Evolutionary conservation across 2,113 vertebrate genomes (phyloP), one percentile per base, ranked within the genome.

Genomic region (Acrocephalus kingi): DNA sequence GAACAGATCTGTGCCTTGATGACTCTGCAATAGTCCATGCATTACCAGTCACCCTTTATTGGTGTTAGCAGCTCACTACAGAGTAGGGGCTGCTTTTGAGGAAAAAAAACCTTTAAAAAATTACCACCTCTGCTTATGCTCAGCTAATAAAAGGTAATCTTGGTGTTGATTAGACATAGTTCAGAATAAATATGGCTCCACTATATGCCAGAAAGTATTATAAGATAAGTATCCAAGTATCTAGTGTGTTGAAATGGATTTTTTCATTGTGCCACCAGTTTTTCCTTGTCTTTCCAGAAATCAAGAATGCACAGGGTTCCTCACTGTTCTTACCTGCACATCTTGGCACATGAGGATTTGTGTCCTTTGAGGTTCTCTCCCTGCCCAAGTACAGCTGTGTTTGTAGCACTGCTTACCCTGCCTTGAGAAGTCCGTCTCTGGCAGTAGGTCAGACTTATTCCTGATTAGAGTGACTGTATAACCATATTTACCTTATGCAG

Each of bases 331-430:
- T 49, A 35, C 33, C 18, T 66, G 51, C 27, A 20, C 28, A 20
- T 46, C 15, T 15, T 28, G 41, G 30, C 35, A 20, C 0, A 0
- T 1, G 2, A 21, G 20, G 15, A 24, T 77, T 63, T 37, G 61
- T 67, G 45, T 52, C 45, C 46, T 71, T 23, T 23, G 24, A 77
- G 46, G 22, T 52, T 52, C 54, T n/a, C 18, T 85, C 6, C 11
- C 14, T 33, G 19, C 25, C 59, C 4, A 6, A 52, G 31, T 61
- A 25, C 31, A 45, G 37, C 35, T 51, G 25, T 20, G 2, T 51
- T 78, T 92, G 41, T 27, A 58, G 43, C 33, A 30, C n/a, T 39
- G 28, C 46, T 54, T 84, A 35, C 33, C 41, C 48, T 84, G 31
- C 20, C 52, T 18, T 3, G 35, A 73, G 39, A 33, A 24, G 23